Evolutionary conservation across 2,888 invertebrate genomes (phyloP), one percentile per base, ranked within the genome.

Genomic region (Trichogramma dendrolimi): DNA sequence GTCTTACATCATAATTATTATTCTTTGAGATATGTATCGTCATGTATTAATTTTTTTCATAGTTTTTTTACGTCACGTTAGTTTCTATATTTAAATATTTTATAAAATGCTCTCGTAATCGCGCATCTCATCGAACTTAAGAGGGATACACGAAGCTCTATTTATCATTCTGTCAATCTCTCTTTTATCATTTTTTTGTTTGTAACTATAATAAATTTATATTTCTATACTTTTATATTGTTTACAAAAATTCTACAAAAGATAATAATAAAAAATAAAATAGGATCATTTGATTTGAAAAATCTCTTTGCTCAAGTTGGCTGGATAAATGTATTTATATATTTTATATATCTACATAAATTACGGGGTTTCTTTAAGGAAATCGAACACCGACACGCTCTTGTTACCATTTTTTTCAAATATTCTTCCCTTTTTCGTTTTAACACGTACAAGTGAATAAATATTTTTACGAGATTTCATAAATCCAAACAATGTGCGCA

Each of bases 1-100:
- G 70, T 67, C 77, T 77, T 77, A 78, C 66, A 69, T 71, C 76
- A 27, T 79, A 79, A 67, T 79, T 79, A 79, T 79, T 79, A 79
- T 78, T 77, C 76, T 79, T 75, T 77, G 76, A 78, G 79, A 79
- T 79, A 79, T 79, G 79, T 78, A 79, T 78, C 79, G 78, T 79
- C 76, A 73, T 76, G 71, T 76, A 56, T 51, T 58, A 67, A 67
- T 67, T 68, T 63, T 64, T 61, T 64, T 66, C 39, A 53, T 61
- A 58, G 47, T 55, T 44, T 8, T 41, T 46, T 52, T 48, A 55
- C 54, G 52, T 43, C 14, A 10, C 40, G n/a, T 27, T 61, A 52
- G 43, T 51, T 48, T 46, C 59, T 60, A 58, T 52, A 62, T 27
- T 27, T 27, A 27, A 27, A 59, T 64, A 55, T 14, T 27, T 60